Evolutionary conservation across 2,888 invertebrate genomes (phyloP).

Genomic region (Helicoverpa assulta): DNA sequence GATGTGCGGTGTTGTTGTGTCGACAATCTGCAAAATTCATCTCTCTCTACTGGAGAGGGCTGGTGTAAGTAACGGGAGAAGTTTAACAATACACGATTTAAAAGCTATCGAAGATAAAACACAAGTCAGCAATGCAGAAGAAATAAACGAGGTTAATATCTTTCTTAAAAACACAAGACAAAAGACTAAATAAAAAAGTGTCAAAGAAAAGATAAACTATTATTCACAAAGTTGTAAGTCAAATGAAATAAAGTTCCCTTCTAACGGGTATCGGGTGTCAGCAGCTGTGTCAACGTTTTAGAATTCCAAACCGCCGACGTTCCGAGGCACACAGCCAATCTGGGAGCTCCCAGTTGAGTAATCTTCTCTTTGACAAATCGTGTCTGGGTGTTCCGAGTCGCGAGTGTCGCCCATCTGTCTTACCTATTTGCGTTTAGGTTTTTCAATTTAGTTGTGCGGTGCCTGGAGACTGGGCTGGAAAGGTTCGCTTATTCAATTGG

Average conservation of each 20-base stretch:
- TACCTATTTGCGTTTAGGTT: constrained; percentile 53
- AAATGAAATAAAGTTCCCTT: constrained; percentile 30
- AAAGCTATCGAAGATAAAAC: background rate
- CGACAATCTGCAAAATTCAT: constrained; percentile 30
- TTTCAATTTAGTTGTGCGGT: constrained; percentile 45
- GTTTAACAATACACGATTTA: background rate
- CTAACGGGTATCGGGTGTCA: constrained; percentile 25
- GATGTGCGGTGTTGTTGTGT: constrained; percentile 25
- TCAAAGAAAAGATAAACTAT: background rate
- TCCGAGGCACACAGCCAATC: constrained; percentile 55
- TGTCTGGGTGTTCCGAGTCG: constrained; percentile 50
- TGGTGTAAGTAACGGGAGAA: constrained; percentile 6
- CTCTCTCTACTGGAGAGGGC: constrained; percentile 19
- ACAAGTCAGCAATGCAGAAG: background rate
- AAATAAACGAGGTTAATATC: background rate
- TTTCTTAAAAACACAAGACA: background rate
- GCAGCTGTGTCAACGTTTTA: constrained; percentile 59
- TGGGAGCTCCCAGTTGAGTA: constrained; percentile 50
- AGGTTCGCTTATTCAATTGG: constrained; percentile 44
- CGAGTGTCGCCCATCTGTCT: constrained; percentile 48
- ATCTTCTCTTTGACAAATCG: constrained; percentile 67
- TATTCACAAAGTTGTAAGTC: constrained; percentile 7
- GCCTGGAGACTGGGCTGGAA: constrained; percentile 36
- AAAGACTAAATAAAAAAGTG: constrained; percentile 2
- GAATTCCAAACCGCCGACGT: constrained; percentile 30